Conservation (phyloP, 2,888 invertebrate genomes). For the Mythimna pallens region DNA sequence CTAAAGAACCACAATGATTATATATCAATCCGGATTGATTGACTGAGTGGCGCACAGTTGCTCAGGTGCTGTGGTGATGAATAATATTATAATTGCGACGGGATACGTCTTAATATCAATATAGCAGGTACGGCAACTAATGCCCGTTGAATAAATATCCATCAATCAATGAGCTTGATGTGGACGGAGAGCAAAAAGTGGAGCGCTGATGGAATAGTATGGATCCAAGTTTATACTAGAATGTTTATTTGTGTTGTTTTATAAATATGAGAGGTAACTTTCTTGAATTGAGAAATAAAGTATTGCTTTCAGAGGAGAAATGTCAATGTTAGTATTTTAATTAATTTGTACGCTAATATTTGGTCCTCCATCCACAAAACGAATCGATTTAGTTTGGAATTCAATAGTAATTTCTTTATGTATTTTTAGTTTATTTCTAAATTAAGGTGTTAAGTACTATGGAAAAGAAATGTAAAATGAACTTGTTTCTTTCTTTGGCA, state of each 20-base stretch:
- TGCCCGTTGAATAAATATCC: conserved; percentile 85
- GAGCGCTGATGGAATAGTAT: conserved; percentile 60
- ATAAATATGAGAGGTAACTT: not conserved
- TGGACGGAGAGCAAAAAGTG: conserved; percentile 76
- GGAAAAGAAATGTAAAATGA: too few species aligned
- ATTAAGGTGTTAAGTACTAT: too few species aligned
- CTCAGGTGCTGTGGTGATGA: conserved; percentile 67
- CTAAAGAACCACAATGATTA: conserved; percentile 60
- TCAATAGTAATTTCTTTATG: too few species aligned
- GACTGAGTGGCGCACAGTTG: conserved; percentile 57
- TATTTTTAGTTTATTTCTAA: too few species aligned
- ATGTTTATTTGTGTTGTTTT: conserved; percentile 7
- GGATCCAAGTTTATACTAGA: conserved; percentile 67
- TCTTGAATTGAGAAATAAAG: not conserved
- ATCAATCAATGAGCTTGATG: conserved; percentile 85
- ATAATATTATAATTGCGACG: conserved; percentile 69
- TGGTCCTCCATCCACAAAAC: too few species aligned
- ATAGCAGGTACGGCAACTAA: conserved; percentile 79
- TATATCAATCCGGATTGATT: conserved; percentile 65
- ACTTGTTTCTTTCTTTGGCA: too few species aligned
- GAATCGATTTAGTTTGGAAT: too few species aligned
- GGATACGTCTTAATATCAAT: conserved; percentile 84
- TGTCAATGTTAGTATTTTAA: not conserved
- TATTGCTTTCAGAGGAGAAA: not conserved
- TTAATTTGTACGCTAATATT: too few species aligned